A percentile compares a stretch with the other conserved stretches of the same genome.
These are phyloP conservation scores for Teleogryllus oceanicus DNA, from an alignment of 2,888 invertebrate genomes.

Conservation along the genomic window DNA sequence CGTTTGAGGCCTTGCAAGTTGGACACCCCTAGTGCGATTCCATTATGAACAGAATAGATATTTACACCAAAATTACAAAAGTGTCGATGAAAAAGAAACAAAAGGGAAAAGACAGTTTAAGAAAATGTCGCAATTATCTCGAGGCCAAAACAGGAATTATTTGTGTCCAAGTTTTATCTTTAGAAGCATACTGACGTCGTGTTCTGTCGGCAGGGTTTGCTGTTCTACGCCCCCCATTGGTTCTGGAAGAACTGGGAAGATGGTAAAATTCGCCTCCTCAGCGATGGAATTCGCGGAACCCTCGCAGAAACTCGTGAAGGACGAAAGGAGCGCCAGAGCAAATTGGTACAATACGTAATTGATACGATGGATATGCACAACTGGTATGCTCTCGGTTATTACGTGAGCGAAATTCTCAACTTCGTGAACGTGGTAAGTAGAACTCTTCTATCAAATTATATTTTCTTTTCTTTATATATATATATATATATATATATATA, in stretches of 20 bases:
- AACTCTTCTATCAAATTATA: no score
- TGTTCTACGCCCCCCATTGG: constrained; percentile 87
- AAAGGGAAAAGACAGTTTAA: no score
- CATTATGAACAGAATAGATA: no score
- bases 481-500: no score
- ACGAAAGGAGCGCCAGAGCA: constrained; percentile 54
- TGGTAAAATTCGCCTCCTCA: constrained; percentile 80
- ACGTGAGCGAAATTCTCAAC: constrained; percentile 79
- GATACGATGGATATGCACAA: constrained; percentile 80
- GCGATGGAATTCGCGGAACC: constrained; percentile 78
- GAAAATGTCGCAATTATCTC: no score
- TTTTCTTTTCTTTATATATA: no score
- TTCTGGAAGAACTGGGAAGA: constrained; percentile 92
- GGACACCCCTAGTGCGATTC: no score
- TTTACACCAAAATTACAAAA: no score
- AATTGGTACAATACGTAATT: constrained; percentile 76
- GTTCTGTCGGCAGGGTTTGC: constrained; percentile 61
- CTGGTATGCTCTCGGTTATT: constrained; percentile 79
- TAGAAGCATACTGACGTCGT: background rate
- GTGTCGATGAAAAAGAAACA: no score
- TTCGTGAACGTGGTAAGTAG: constrained; percentile 74
- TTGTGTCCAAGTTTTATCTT: background rate
- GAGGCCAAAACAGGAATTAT: no score
- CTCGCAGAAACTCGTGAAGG: constrained; percentile 59
- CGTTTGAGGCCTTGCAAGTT: no score